Percentiles rank a stretch among this genome's conserved stretches.
These are phyloP conservation scores for Hyposoter didymator DNA, from an alignment of 2,888 invertebrate genomes.

Conservation along the genomic window DNA sequence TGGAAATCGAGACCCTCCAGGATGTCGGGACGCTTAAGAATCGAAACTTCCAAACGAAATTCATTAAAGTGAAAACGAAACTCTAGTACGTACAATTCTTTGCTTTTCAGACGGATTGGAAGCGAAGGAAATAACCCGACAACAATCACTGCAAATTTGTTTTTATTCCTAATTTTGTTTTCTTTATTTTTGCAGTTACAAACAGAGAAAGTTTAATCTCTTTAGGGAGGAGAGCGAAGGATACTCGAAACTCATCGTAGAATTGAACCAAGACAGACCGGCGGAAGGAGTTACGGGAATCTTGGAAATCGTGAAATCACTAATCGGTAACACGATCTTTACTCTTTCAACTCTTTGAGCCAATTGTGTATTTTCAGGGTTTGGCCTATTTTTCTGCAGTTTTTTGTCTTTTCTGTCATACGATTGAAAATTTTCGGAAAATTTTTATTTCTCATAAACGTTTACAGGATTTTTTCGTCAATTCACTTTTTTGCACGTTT, in stretches of 20 bases:
- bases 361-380: too few relatives aligned
- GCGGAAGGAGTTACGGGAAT: conserved; percentile 87
- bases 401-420: too few relatives aligned
- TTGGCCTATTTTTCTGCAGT: too few relatives aligned
- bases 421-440: too few relatives aligned
- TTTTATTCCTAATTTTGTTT: not conserved
- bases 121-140: not conserved
- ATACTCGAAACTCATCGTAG: conserved; percentile 97
- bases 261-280: conserved; percentile 93
- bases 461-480: not conserved
- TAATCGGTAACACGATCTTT: conserved; percentile 90
- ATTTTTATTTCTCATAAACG: too few relatives aligned
- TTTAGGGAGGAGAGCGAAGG: conserved; percentile 99
- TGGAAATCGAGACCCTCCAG: conserved; percentile 97
- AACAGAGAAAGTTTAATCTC: conserved; percentile 99
- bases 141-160: not conserved
- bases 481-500: not conserved
- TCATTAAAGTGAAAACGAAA: conserved; percentile 99
- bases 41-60: conserved; percentile 96
- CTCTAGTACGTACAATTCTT: conserved; percentile 92
- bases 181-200: conserved; percentile 91
- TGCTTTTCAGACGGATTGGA: conserved; percentile 25
- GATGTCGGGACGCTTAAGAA: conserved; percentile 96
- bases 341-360: not conserved
- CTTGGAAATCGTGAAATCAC: conserved; percentile 95